These are phyloP conservation scores for Centropus unirufus DNA, from an alignment of 2,113 vertebrate species.

Conservation along the genomic window DNA sequence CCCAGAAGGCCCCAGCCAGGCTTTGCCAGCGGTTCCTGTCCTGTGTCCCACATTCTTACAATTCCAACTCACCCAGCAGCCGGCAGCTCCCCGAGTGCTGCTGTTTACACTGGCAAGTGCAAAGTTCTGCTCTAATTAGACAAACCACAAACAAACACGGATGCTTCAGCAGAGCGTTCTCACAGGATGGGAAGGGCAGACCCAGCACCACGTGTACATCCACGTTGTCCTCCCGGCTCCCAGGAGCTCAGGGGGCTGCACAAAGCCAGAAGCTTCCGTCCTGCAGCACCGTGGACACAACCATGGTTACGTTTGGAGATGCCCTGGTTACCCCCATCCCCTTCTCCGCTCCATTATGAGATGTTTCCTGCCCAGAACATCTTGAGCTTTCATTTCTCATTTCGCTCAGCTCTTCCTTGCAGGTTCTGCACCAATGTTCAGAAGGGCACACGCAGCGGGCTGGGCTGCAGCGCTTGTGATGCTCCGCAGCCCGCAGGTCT, in stretches of 20 bases:
- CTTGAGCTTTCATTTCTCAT: not conserved
- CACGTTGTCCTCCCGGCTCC: not conserved
- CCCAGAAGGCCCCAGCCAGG: not conserved
- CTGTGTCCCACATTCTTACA: not conserved
- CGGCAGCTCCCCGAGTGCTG: not conserved
- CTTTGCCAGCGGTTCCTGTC: not conserved
- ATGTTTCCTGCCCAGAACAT: not conserved
- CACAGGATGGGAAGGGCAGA: not conserved
- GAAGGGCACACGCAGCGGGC: rapidly evolving
- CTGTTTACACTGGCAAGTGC: conserved; percentile 26
- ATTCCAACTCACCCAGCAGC: not conserved
- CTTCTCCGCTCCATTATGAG: not conserved
- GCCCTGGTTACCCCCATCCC: not conserved
- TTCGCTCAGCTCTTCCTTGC: not conserved
- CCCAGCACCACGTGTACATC: not conserved
- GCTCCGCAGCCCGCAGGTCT: not conserved
- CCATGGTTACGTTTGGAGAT: not conserved
- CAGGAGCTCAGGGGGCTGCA: not conserved
- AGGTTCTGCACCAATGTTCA: not conserved
- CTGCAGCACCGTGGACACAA: not conserved
- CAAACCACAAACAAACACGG: conserved; percentile 24
- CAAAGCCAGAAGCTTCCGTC: not conserved
- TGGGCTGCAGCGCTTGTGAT: not conserved
- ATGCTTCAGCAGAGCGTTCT: not conserved
- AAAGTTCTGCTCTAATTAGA: conserved; percentile 33